Evolutionary conservation across 2,113 vertebrate genomes (phyloP).

Genomic region (Tringa solitaria): DNA sequence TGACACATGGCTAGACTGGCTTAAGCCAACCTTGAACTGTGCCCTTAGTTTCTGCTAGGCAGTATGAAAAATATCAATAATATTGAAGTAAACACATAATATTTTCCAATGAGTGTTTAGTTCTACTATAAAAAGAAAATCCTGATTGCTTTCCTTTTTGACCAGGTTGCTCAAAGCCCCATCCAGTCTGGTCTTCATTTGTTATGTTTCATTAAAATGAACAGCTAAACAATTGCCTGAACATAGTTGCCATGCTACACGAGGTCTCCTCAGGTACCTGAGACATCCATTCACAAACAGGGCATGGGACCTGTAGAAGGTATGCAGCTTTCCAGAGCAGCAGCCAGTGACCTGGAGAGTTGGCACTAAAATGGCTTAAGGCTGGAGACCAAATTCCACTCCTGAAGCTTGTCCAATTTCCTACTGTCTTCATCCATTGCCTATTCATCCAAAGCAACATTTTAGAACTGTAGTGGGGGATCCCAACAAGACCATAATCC

Average conservation of each 20-base stretch:
- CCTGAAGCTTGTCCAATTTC: neutral
- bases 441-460: neutral
- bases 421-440: neutral
- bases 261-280: neutral
- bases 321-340: neutral
- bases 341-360: neutral
- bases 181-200: neutral
- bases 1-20: neutral
- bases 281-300: neutral
- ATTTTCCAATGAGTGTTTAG: neutral
- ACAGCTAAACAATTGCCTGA: neutral
- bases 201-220: neutral
- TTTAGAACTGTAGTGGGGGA: neutral
- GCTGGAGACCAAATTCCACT: neutral
- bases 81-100: neutral
- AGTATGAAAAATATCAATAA: neutral
- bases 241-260: fast-evolving
- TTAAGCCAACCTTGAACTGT: neutral
- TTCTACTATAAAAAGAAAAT: neutral
- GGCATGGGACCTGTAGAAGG: neutral
- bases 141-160: neutral
- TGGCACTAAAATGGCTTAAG: neutral
- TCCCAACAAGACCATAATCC: neutral
- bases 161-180: too few relatives aligned
- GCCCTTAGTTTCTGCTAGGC: neutral